Evolutionary conservation across 2,113 vertebrate species (phyloP), one percentile per base, ranked within the genome.

Genomic region (Archocentrus centrarchus): DNA sequence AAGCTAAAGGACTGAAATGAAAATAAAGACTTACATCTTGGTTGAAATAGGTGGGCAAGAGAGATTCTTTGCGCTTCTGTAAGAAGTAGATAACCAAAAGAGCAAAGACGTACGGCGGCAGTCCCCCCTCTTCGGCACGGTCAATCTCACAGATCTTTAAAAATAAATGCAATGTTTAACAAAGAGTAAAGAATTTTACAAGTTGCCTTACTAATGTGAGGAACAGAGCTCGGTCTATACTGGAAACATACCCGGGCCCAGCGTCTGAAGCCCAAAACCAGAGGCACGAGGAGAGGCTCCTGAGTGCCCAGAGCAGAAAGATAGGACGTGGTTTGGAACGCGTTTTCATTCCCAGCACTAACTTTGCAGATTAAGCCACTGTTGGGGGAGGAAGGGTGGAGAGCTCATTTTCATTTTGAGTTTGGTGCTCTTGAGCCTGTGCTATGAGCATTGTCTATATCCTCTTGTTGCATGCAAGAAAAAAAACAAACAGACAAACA

Each of bases 321-420:
- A 88, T 97, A 97, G 59, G 96, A 95, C 82, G 97, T 96, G 59
- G 97, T 98, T 63, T 97, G 95, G 93, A 94, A 97, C 7, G 97
- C 97, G 7, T 96, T 97, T 93, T 98, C 97, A 94, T 98, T 99
- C 78, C 98, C 97, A 75, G 97, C 97, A 76, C 98, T 98, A 92
- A 99, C 97, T 97, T 97, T 98, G 95, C 98, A 98, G 88, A 97
- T 80, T 89, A 98, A 96, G 88, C 96, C 97, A 93, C 98, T 99
- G 94, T 89, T 84, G 85, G 9, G 9, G 3, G 17, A 8, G 1
- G 0, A 1, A 6, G 8, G 9, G 37, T 10, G 37, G 37, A 39
- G 44, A 77, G 9, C 32, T 63, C 11, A 24, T n/a, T 70, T 44
- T 59, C 14, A 39, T 22, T 59, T 17, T 6, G 24, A 14, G 5